phyloP scores from a whole-genome alignment of 37 sponge, comb jelly and placozoan genomes.

The Mnemiopsis leidyi region DNA sequence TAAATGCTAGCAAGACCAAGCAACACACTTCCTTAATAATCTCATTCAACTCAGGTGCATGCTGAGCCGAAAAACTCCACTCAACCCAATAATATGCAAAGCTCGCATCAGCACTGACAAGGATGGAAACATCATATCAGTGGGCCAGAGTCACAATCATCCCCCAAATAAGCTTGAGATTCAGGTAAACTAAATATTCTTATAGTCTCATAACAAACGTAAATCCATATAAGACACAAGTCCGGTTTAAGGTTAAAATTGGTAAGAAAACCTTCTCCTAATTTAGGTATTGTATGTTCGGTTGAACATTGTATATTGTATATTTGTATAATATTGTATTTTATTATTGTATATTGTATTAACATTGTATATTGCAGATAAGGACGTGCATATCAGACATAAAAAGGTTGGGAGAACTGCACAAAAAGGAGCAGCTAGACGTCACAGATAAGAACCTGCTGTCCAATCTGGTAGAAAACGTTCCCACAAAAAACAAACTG shows the following conservation, averaged over 20 bases:
- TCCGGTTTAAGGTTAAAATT: no score
- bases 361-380: neutral
- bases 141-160: conserved; percentile 11
- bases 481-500: neutral
- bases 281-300: no score
- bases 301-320: no score
- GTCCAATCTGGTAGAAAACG: neutral
- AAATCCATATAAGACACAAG: no score
- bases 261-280: no score
- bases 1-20: no score
- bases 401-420: neutral
- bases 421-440: neutral
- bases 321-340: no score
- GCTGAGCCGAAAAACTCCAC: conserved; percentile 21
- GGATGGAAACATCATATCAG: neutral
- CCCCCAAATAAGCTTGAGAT: conserved; percentile 20
- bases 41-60: no score
- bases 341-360: no score
- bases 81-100: conserved; percentile 41
- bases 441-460: neutral
- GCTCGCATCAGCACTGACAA: conserved; percentile 16
- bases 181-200: neutral
- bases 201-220: neutral
- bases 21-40: no score
- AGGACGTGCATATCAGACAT: conserved; percentile 49